Evolutionary conservation across 35 echinoderm and acorn worm genomes (phyloP).

Genomic region (Ophioderma brevispina): DNA sequence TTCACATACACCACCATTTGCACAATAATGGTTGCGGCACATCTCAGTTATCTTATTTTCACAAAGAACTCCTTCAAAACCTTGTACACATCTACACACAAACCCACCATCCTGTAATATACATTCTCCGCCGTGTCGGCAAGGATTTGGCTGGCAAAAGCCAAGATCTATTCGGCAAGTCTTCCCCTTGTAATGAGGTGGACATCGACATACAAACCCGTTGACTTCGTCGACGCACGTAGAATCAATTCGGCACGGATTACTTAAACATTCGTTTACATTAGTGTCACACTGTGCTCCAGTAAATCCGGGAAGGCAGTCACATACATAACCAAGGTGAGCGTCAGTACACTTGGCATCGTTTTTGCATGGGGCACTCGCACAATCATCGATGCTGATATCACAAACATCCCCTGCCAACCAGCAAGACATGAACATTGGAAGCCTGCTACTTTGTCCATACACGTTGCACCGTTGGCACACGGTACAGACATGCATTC

Average conservation of each 20-base stretch:
- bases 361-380: conserved; percentile 46
- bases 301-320: conserved; percentile 47
- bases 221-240: conserved; percentile 60
- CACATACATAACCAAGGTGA: conserved; percentile 39
- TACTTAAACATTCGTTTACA: conserved; percentile 47
- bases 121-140: conserved; percentile 18
- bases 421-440: not conserved
- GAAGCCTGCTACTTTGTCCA: not conserved
- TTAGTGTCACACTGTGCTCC: conserved; percentile 41
- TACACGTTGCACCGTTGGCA: not conserved
- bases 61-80: conserved; percentile 2
- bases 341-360: conserved; percentile 44
- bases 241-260: conserved; percentile 42
- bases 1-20: conserved; percentile 15
- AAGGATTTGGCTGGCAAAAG: conserved; percentile 33
- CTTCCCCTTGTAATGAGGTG: conserved; percentile 15
- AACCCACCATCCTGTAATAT: not conserved
- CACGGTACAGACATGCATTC: not conserved
- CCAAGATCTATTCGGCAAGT: conserved; percentile 38
- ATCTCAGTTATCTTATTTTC: conserved; percentile 7
- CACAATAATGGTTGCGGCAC: not conserved
- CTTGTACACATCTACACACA: not conserved
- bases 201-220: conserved; percentile 27
- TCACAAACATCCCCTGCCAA: conserved; percentile 7
- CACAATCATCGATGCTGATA: conserved; percentile 63